Evolutionary conservation across 2,113 vertebrate genomes (phyloP).

Genomic region (Corynorhinus townsendii): DNA sequence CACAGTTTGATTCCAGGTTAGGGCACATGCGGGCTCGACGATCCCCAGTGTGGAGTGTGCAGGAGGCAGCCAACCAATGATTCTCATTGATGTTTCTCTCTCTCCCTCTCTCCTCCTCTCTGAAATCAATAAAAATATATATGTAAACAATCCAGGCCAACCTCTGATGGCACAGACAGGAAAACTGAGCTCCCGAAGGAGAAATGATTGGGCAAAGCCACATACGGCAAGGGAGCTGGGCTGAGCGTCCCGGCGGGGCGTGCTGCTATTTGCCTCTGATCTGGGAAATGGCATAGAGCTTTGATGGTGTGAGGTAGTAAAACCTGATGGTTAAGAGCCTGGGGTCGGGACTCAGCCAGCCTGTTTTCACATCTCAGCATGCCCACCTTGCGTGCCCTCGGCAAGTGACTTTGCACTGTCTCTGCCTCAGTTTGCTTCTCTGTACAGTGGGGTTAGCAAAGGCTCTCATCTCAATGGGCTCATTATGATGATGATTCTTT

Average conservation of each 20-base stretch:
- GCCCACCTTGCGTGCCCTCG: neutral
- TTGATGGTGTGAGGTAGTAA: rapidly evolving
- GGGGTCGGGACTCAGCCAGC: neutral
- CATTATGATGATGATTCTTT: neutral
- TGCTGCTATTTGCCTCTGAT: neutral
- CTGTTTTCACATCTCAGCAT: neutral
- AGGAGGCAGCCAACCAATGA: too few relatives aligned
- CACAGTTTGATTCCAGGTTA: too few relatives aligned
- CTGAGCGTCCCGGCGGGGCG: rapidly evolving
- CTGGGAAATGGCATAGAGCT: rapidly evolving
- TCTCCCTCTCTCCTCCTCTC: too few relatives aligned
- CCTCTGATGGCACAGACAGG: neutral
- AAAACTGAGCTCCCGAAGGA: neutral
- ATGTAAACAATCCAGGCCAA: neutral
- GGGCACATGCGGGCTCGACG: too few relatives aligned
- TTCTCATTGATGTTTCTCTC: too few relatives aligned
- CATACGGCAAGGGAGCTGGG: neutral
- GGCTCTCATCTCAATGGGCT: neutral
- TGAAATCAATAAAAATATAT: too few relatives aligned
- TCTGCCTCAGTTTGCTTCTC: neutral
- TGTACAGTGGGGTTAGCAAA: neutral
- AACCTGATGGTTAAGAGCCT: neutral
- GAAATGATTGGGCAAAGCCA: rapidly evolving
- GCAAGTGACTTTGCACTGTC: neutral
- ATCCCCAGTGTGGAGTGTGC: too few relatives aligned